A percentile compares a stretch with the other conserved stretches of the same genome.
These are phyloP conservation scores for Petrocephalus schoutedeni DNA, from an alignment of 2,797 vertebrate genomes.

Conservation along the genomic window DNA sequence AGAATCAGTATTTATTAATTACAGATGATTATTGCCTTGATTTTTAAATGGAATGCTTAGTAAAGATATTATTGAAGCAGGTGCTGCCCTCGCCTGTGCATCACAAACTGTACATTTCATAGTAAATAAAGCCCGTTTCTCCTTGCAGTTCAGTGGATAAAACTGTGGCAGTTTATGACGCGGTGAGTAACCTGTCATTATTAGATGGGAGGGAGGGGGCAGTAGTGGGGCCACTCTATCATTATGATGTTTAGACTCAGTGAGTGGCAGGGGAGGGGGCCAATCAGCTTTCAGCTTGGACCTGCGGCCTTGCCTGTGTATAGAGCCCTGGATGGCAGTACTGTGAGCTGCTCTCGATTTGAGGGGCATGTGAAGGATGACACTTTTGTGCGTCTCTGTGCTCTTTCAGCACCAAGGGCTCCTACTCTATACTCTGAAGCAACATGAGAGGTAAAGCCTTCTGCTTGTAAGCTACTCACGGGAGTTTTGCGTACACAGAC, in stretches of 20 bases:
- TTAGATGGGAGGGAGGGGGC: neutral
- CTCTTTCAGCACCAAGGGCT: constrained; percentile 65
- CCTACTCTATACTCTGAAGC: constrained; percentile 69
- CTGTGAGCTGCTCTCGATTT: constrained; percentile 19
- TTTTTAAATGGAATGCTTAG: neutral
- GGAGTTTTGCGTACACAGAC: too few relatives aligned
- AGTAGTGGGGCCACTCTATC: neutral
- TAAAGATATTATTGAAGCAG: neutral
- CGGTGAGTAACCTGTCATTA: constrained; percentile 60
- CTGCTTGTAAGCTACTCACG: neutral
- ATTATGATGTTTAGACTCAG: neutral
- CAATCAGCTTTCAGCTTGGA: neutral
- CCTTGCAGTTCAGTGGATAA: constrained; percentile 80
- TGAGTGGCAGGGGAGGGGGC: neutral
- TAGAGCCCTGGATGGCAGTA: neutral
- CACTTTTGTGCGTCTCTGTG: neutral
- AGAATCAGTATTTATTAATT: neutral
- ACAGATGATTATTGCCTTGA: neutral
- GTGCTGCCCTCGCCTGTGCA: neutral
- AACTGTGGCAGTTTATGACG: constrained; percentile 67
- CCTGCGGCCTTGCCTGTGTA: neutral
- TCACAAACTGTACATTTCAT: constrained; percentile 17
- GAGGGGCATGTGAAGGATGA: constrained; percentile 28
- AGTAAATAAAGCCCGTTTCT: constrained; percentile 19
- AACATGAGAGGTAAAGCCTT: constrained; percentile 70